These are phyloP conservation scores for Trachelus tabidus DNA, from an alignment of 2,888 invertebrate species.

Conservation along the genomic window DNA sequence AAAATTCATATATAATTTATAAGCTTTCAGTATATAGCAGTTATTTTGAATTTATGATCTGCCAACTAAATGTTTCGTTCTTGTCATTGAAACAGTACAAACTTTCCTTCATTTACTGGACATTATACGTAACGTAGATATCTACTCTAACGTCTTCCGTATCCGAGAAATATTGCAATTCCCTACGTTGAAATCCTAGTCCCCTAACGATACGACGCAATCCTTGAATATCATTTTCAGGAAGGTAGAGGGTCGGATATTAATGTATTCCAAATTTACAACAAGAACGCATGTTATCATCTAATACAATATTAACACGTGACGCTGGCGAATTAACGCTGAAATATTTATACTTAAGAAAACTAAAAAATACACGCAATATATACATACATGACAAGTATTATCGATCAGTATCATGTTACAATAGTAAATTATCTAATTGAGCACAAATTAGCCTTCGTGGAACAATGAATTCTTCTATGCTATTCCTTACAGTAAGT, in stretches of 20 bases:
- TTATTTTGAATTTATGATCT: neutral
- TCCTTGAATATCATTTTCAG: neutral
- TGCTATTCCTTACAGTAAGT: neutral
- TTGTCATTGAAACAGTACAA: neutral
- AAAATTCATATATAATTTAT: neutral
- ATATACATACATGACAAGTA: neutral
- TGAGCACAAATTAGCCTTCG: neutral
- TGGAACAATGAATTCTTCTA: neutral
- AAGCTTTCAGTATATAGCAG: neutral
- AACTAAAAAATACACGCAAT: neutral
- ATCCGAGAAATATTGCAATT: neutral
- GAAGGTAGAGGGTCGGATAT: neutral
- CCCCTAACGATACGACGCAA: neutral
- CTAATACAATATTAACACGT: neutral
- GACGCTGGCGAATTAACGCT: neutral
- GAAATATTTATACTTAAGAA: neutral
- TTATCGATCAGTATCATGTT: neutral
- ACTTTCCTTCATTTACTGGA: neutral
- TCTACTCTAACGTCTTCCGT: no score
- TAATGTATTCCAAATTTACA: neutral
- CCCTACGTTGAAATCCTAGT: neutral
- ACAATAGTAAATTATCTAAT: neutral
- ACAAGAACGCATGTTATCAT: neutral
- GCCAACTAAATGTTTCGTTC: neutral
- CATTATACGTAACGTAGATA: no score